Conservation (phyloP, 2,113 vertebrate genomes). For the Corythoichthys intestinalis region DNA sequence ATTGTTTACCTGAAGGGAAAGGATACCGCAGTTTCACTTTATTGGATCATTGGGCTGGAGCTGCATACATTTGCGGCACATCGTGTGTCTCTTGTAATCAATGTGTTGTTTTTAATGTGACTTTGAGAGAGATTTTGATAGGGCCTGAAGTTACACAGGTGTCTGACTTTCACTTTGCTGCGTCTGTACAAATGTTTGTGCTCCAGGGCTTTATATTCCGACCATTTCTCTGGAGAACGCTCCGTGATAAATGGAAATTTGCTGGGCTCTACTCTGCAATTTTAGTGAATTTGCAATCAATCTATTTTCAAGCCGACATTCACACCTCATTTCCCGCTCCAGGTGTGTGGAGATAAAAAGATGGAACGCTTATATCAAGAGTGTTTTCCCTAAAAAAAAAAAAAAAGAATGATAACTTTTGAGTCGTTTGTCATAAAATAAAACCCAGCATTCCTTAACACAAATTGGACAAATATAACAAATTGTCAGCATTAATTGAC, state of each 20-base stretch:
- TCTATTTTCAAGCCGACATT: constrained; percentile 2
- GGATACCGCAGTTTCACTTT: constrained; percentile 30
- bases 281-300: constrained; percentile 3
- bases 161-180: background rate
- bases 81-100: constrained; percentile 30
- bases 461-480: background rate
- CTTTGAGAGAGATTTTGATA: background rate
- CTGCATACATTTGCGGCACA: constrained; percentile 15
- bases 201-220: background rate
- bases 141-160: background rate
- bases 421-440: background rate
- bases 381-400: background rate
- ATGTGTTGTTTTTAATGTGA: constrained; percentile 15
- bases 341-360: background rate
- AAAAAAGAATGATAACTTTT: background rate
- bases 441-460: background rate
- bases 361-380: background rate
- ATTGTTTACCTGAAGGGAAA: constrained; percentile 42
- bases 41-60: constrained; percentile 24
- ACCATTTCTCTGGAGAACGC: background rate
- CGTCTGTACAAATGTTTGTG: background rate
- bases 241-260: background rate
- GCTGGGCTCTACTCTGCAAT: background rate
- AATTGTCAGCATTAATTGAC: background rate
- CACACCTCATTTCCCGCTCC: background rate